Percentiles rank a stretch among this genome's conserved stretches.
These are phyloP conservation scores for Drosophila tanythrix DNA, from an alignment of 2,888 invertebrate species.

Conservation along the genomic window DNA sequence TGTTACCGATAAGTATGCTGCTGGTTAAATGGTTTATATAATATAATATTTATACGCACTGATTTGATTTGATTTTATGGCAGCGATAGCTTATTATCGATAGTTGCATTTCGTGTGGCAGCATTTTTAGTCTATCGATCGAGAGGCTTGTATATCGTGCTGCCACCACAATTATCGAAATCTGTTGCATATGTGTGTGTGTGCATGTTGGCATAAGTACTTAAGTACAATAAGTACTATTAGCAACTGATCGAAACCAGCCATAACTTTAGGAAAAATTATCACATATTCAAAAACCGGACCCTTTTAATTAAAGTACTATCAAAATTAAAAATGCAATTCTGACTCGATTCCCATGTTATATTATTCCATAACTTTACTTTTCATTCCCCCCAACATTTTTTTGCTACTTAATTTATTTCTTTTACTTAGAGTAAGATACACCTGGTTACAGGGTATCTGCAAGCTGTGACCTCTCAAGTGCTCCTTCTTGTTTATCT, in stretches of 20 bases:
- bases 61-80: background rate
- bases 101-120: background rate
- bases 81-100: background rate
- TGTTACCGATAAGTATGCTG: background rate
- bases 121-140: background rate
- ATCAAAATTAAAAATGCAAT: no score
- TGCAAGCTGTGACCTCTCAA: background rate
- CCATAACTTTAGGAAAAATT: background rate
- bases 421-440: background rate
- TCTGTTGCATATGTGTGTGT: background rate
- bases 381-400: background rate
- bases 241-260: background rate
- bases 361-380: background rate
- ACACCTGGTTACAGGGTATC: background rate
- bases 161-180: background rate
- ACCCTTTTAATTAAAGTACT: no score
- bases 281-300: background rate
- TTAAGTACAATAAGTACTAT: background rate
- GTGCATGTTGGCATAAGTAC: no score
- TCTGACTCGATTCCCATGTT: no score
- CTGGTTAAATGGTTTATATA: background rate
- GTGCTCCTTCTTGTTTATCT: background rate
- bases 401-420: background rate
- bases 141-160: background rate
- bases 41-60: background rate